A percentile compares a stretch with the other conserved stretches of the same genome.
Evolutionary conservation across 2,888 invertebrate genomes (phyloP).

Genomic region (Apamea sordens): DNA sequence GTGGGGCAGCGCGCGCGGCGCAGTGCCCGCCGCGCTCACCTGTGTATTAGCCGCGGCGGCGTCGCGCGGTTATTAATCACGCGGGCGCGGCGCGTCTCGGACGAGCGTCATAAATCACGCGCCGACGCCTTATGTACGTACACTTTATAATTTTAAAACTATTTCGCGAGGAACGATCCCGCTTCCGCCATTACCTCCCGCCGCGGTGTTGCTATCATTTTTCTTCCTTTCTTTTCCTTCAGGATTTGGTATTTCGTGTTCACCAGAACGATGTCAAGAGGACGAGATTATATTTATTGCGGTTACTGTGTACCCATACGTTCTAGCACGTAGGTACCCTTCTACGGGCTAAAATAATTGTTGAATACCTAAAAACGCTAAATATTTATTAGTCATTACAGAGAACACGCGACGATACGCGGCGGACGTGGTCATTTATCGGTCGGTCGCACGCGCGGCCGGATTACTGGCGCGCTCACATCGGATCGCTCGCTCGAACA

Average conservation of each 20-base stretch:
- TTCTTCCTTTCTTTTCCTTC: conserved; percentile 54
- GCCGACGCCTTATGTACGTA: conserved; percentile 42
- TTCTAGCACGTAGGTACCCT: neutral
- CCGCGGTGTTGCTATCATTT: conserved; percentile 42
- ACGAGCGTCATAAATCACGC: conserved; percentile 68
- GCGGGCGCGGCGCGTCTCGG: conserved; percentile 56
- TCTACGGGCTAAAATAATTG: neutral
- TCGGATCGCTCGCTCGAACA: conserved; percentile 36
- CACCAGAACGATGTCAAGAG: conserved; percentile 17
- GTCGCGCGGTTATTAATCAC: conserved; percentile 53
- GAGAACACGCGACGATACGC: neutral
- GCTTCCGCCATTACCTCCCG: conserved; percentile 38
- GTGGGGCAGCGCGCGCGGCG: neutral
- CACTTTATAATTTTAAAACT: conserved; percentile 72
- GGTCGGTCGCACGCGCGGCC: conserved; percentile 23
- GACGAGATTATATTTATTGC: neutral
- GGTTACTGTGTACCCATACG: neutral
- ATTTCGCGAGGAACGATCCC: conserved; percentile 51
- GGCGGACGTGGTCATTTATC: conserved; percentile 13
- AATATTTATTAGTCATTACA: neutral
- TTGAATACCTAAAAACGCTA: neutral
- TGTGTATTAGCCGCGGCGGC: conserved; percentile 37
- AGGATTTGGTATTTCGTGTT: conserved; percentile 33
- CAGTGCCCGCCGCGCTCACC: conserved; percentile 22
- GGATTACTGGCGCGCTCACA: conserved; percentile 24